Conservation (phyloP, 2,113 vertebrate genomes). For the Pterocles gutturalis region DNA sequence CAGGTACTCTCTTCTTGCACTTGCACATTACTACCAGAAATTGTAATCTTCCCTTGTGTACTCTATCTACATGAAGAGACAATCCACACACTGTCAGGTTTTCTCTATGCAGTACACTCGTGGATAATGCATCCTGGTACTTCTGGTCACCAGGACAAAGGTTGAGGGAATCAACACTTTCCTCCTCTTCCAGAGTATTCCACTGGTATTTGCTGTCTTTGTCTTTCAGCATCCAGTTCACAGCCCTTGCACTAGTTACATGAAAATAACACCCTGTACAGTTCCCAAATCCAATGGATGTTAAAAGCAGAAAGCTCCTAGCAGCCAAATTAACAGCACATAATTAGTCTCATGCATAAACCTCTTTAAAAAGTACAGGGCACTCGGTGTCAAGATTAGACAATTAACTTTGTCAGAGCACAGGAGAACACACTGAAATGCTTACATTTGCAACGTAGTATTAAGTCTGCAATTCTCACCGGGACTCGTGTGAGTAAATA, state of each 20-base stretch:
- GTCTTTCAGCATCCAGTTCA: constrained; percentile 22
- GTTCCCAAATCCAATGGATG: constrained; percentile 65
- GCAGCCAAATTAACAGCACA: constrained; percentile 77
- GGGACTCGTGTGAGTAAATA: constrained; percentile 47
- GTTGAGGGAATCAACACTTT: neutral
- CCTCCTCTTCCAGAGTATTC: neutral
- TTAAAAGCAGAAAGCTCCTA: constrained; percentile 72
- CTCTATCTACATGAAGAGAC: neutral
- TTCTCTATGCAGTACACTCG: neutral
- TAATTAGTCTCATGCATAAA: constrained; percentile 81
- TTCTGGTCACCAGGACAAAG: neutral
- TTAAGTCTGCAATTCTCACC: constrained; percentile 42
- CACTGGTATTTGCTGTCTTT: neutral
- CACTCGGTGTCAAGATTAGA: constrained; percentile 71
- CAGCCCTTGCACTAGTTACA: constrained; percentile 33
- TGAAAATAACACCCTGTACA: constrained; percentile 63
- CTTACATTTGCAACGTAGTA: constrained; percentile 41
- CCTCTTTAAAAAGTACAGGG: constrained; percentile 72
- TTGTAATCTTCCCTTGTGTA: neutral
- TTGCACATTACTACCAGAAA: neutral
- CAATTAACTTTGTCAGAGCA: constrained; percentile 74
- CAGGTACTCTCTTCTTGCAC: neutral
- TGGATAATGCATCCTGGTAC: neutral
- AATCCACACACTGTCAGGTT: neutral
- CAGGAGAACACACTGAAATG: neutral